Percentiles rank a stretch among this genome's conserved stretches.
phyloP scores from a whole-genome alignment of 2,797 vertebrate genomes.

The Trachurus trachurus region DNA sequence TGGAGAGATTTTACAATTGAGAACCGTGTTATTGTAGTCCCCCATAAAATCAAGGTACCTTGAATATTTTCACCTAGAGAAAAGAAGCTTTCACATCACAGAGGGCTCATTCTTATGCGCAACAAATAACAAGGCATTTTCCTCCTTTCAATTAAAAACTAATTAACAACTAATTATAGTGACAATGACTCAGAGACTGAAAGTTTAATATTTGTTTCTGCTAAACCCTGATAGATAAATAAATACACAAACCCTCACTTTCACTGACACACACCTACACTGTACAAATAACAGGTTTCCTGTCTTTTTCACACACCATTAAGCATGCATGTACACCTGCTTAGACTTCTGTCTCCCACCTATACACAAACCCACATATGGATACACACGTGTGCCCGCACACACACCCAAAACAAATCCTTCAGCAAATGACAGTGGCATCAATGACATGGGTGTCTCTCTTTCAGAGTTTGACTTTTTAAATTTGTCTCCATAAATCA shows the following conservation, averaged over 20 bases:
- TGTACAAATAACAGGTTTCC: background rate
- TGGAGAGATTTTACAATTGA: constrained; percentile 21
- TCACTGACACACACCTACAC: background rate
- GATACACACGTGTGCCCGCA: constrained; percentile 7
- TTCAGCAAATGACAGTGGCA: constrained; percentile 62
- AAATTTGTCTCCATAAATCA: constrained; percentile 61
- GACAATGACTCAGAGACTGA: constrained; percentile 38
- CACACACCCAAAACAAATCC: constrained; percentile 33
- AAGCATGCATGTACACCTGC: background rate
- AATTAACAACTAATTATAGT: constrained; percentile 64
- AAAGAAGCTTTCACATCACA: constrained; percentile 6
- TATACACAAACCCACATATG: constrained; percentile 9
- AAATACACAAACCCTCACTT: background rate
- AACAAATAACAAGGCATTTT: constrained; percentile 35
- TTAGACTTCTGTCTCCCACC: background rate
- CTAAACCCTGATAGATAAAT: constrained; percentile 33
- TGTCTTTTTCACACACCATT: constrained; percentile 12
- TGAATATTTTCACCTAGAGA: constrained; percentile 42
- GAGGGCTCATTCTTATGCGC: constrained; percentile 28
- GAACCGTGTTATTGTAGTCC: constrained; percentile 23
- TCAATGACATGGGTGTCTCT: constrained; percentile 57
- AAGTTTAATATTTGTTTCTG: constrained; percentile 53
- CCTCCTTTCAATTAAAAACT: constrained; percentile 66
- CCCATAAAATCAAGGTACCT: constrained; percentile 35
- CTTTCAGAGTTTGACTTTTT: constrained; percentile 35